These are phyloP conservation scores for Drosophila stalkeri DNA, from an alignment of 2,888 invertebrate genomes.

Conservation along the genomic window DNA sequence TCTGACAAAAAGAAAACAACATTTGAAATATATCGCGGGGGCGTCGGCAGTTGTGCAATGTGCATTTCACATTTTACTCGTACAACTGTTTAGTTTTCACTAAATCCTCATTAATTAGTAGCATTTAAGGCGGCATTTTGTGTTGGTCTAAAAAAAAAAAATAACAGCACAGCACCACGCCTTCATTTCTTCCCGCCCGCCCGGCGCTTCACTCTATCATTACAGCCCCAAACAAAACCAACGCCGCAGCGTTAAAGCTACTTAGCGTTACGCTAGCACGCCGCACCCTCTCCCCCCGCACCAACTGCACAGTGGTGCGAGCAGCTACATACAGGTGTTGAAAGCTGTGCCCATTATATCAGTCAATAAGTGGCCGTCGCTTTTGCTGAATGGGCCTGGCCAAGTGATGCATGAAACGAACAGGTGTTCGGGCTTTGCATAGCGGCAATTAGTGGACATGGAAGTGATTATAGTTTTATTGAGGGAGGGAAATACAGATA, in stretches of 20 bases:
- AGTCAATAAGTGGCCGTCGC: conserved; percentile 53
- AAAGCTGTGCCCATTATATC: conserved; percentile 61
- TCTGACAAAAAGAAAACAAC: conserved; percentile 16
- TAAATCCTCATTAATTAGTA: conserved; percentile 82
- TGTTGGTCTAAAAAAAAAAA: conserved; percentile 25
- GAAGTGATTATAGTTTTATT: conserved; percentile 37
- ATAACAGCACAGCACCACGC: conserved; percentile 18
- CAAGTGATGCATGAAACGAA: conserved; percentile 67
- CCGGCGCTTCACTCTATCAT: conserved; percentile 4
- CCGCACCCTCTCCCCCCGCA: not conserved
- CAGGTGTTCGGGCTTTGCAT: conserved; percentile 64
- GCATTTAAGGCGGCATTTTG: conserved; percentile 78
- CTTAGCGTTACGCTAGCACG: conserved; percentile 65
- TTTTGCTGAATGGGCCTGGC: conserved; percentile 30
- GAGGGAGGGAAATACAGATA: conserved; percentile 37
- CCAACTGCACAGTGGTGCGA: conserved; percentile 62
- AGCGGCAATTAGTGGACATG: conserved; percentile 41
- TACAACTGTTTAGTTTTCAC: conserved; percentile 76
- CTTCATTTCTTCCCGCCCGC: conserved; percentile 8
- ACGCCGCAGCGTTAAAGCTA: conserved; percentile 73
- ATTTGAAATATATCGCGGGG: conserved; percentile 49
- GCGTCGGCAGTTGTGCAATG: conserved; percentile 59
- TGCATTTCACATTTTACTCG: conserved; percentile 55
- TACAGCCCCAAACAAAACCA: conserved; percentile 33
- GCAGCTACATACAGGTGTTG: conserved; percentile 71